These are phyloP conservation scores for Gnathonemus echidnorhynchus DNA, from an alignment of 2,113 vertebrate species.

Conservation along the genomic window DNA sequence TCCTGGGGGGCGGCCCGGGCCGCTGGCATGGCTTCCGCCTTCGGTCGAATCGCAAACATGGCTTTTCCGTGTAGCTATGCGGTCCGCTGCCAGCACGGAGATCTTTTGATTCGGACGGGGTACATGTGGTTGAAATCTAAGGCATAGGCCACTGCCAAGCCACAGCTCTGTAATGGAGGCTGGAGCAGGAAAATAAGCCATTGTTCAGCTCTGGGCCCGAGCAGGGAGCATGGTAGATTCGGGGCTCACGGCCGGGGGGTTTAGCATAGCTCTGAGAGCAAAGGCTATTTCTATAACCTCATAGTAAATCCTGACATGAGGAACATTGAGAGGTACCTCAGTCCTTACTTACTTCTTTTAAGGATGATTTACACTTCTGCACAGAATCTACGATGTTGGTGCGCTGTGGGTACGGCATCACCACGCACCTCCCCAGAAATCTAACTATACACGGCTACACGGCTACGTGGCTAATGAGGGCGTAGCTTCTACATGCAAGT, in stretches of 20 bases:
- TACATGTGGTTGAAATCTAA: conserved; percentile 98
- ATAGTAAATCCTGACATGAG: conserved; percentile 44
- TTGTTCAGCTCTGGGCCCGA: conserved; percentile 71
- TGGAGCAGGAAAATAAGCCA: conserved; percentile 77
- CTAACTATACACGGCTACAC: background rate
- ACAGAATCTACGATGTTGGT: background rate
- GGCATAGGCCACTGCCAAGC: conserved; percentile 76
- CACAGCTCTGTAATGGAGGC: conserved; percentile 71
- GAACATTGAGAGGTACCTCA: background rate
- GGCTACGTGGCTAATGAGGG: background rate
- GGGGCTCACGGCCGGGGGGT: conserved; percentile 18
- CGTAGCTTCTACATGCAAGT: background rate
- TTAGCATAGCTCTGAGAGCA: conserved; percentile 46
- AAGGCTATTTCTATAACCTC: conserved; percentile 47
- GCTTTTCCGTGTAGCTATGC: conserved; percentile 72
- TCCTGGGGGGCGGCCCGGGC: background rate
- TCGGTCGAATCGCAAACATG: conserved; percentile 69
- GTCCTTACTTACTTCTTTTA: background rate
- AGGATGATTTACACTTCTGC: background rate
- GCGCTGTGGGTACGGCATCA: background rate
- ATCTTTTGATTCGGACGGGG: conserved; percentile 78
- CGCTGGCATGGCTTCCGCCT: conserved; percentile 72
- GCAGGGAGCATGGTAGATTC: conserved; percentile 39
- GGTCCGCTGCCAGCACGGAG: conserved; percentile 69
- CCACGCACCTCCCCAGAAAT: background rate